Percentiles rank a stretch among this genome's conserved stretches.
phyloP scores from a whole-genome alignment of 2,888 invertebrate species.

The Neoascia interrupta region DNA sequence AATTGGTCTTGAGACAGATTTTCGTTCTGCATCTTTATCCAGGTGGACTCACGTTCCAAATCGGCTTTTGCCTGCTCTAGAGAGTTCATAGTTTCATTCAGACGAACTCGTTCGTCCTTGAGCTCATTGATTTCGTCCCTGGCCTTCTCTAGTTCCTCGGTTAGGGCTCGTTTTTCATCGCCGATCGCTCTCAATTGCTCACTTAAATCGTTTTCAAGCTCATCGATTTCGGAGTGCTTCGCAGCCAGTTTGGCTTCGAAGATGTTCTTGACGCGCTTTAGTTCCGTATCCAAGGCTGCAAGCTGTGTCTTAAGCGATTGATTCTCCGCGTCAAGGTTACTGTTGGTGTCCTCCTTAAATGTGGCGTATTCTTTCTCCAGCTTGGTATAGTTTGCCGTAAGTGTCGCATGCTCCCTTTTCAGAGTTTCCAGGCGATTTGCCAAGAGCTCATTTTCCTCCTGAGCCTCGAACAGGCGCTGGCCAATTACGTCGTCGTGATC shows the following conservation, averaged over 20 bases:
- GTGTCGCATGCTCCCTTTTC: constrained; percentile 79
- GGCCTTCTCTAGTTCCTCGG: constrained; percentile 83
- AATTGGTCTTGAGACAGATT: constrained; percentile 77
- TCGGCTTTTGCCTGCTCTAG: constrained; percentile 75
- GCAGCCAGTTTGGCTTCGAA: constrained; percentile 79
- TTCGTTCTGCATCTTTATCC: constrained; percentile 78
- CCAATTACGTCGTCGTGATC: constrained; percentile 84
- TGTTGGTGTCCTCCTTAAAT: constrained; percentile 72
- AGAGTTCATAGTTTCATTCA: constrained; percentile 75
- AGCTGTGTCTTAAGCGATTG: constrained; percentile 75
- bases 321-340: constrained; percentile 79
- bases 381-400: constrained; percentile 78
- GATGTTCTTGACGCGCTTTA: constrained; percentile 78
- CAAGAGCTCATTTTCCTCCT: constrained; percentile 81
- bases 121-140: constrained; percentile 82
- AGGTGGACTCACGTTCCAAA: constrained; percentile 75
- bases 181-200: constrained; percentile 77
- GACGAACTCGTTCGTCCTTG: constrained; percentile 80
- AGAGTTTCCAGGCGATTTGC: constrained; percentile 80
- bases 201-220: constrained; percentile 81
- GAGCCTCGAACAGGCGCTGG: constrained; percentile 82
- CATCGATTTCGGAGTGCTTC: constrained; percentile 80
- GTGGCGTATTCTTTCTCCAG: constrained; percentile 80
- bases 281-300: constrained; percentile 81
- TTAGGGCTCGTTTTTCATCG: constrained; percentile 77